Conservation (phyloP, 1,140 invertebrate genomes). For the Drosophila santomea region DNA sequence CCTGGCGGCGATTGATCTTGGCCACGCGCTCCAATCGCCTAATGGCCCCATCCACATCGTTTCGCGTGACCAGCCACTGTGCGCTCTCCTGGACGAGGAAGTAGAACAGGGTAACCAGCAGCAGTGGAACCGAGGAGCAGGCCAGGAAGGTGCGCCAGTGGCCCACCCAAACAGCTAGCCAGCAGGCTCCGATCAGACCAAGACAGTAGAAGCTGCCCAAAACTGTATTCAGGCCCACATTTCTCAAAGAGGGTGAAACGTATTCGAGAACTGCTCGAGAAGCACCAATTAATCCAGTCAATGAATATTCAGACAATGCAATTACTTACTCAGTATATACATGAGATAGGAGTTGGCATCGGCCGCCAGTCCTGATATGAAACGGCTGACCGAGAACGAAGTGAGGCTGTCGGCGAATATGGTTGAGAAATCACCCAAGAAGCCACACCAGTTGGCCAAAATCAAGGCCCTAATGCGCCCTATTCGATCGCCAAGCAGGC, state of each 20-base stretch:
- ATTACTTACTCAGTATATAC: conserved; percentile 86
- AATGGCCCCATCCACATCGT: conserved; percentile 85
- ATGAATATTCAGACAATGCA: neutral
- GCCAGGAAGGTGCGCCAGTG: conserved; percentile 86
- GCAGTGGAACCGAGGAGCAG: conserved; percentile 85
- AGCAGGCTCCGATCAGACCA: conserved; percentile 86
- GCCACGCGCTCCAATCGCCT: conserved; percentile 86
- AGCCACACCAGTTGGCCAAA: conserved; percentile 85
- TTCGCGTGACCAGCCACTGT: conserved; percentile 87
- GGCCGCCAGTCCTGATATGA: conserved; percentile 86
- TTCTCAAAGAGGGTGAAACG: conserved; percentile 86
- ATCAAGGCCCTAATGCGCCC: conserved; percentile 87
- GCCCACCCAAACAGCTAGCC: conserved; percentile 85
- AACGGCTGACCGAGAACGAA: conserved; percentile 85
- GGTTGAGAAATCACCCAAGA: conserved; percentile 86
- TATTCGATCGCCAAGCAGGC: conserved; percentile 86
- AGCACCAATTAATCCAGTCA: neutral
- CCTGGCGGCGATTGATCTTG: conserved; percentile 85
- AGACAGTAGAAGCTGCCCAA: conserved; percentile 86
- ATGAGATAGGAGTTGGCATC: conserved; percentile 87
- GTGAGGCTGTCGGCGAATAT: conserved; percentile 84
- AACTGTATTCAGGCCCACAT: conserved; percentile 86
- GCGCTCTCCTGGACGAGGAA: conserved; percentile 87
- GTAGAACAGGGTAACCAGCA: conserved; percentile 84
- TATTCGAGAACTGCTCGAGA: conserved; percentile 86